Percentiles rank a stretch among this genome's conserved stretches.
Conservation (phyloP, 2,888 invertebrate genomes). For the Aphidoletes aphidimyza region DNA sequence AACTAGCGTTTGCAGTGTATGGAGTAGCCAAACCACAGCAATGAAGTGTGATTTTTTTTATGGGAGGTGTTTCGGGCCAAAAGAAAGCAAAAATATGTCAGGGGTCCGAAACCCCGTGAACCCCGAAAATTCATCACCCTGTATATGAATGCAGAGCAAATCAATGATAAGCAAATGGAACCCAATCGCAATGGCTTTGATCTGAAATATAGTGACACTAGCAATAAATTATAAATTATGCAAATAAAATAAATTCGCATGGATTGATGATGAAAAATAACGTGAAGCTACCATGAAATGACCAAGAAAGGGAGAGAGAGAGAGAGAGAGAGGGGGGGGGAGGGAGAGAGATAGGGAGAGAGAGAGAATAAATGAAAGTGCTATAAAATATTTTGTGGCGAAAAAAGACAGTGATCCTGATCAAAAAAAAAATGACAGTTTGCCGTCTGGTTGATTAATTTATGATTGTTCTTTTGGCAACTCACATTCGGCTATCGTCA, state of each 20-base stretch:
- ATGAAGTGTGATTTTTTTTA: too few species aligned
- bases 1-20: too few species aligned
- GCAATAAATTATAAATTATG: slow-evolving; percentile 53
- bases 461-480: slow-evolving; percentile 35
- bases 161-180: too few species aligned
- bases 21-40: too few species aligned
- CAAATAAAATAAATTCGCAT: slow-evolving; percentile 50
- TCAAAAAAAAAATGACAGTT: slow-evolving; percentile 3
- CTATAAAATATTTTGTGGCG: neutral
- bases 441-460: slow-evolving; percentile 16
- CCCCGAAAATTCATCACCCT: too few species aligned
- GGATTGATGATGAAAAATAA: slow-evolving; percentile 7
- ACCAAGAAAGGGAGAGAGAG: neutral
- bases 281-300: neutral
- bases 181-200: neutral
- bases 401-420: neutral
- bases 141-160: too few species aligned
- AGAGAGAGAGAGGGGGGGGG: neutral
- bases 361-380: neutral
- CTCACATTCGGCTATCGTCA: neutral
- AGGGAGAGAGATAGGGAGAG: neutral
- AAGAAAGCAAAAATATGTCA: too few species aligned
- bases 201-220: slow-evolving; percentile 33
- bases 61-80: too few species aligned
- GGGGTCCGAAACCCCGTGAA: too few species aligned